Evolutionary conservation across 1,140 invertebrate genomes (phyloP), one percentile per base, ranked within the genome.

Genomic region (Ruditapes philippinarum): DNA sequence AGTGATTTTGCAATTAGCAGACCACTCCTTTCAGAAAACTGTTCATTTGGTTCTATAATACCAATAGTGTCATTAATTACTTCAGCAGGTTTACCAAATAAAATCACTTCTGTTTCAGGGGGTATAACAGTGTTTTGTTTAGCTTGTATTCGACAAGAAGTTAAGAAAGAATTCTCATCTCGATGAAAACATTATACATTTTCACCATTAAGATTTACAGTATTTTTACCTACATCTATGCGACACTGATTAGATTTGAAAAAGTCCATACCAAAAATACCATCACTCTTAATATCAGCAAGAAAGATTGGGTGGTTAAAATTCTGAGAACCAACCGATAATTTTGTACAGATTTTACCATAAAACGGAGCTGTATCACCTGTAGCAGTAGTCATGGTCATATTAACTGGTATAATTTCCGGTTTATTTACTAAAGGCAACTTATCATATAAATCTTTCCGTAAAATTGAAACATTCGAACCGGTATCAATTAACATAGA

Each of bases 361-460:
- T 49, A 25, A 85, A 88, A 88, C 22, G 89, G 85, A 22, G 79
- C 45, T 51, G 25, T 45, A 38, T 91, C 85, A 31, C 89, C 91
- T n/a, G 91, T 85, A n/a, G 89, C 91, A 19, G 91, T 91, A 31
- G 51, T 40, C 25, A 91, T 51, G 19, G 49, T 90, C 19, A 86
- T 40, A 38, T 88, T 73, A 31, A 81, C 70, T 36, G 62, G 73
- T 36, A 38, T 17, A 17, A 88, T 38, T 17, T 40, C 14, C 25
- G 51, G 78, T 76, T 45, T 62, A n/a, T 33, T 22, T 51, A 22
- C 9, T 25, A 14, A 5, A 19, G 33, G 12, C 38, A 62, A 60
- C 0, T 49, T 45, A 22, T 90, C 89, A 54, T 38, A 36, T 12
- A 79, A 25, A 42, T 62, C 42, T 22, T 49, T 79, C 51, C 62